Conservation (phyloP, 2,888 invertebrate species). For the Acrocera orbiculus region DNA sequence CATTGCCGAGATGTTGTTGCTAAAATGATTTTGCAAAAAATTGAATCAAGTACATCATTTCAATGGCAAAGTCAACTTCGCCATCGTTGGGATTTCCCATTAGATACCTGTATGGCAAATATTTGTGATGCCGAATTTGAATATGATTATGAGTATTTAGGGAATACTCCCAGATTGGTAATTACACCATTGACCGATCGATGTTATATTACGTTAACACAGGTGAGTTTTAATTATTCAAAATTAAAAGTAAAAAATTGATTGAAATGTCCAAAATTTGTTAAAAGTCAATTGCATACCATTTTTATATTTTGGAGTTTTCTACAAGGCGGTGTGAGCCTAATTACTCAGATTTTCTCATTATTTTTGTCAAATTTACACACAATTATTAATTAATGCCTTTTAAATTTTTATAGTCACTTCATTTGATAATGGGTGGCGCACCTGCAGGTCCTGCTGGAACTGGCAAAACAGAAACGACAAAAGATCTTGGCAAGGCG, state of each 20-base stretch:
- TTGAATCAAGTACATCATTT: slow-evolving; percentile 62
- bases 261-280: too few relatives aligned
- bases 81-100: slow-evolving; percentile 64
- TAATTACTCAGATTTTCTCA: too few relatives aligned
- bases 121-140: slow-evolving; percentile 88
- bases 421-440: slow-evolving; percentile 91
- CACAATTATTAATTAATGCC: too few relatives aligned
- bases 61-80: slow-evolving; percentile 83
- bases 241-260: too few relatives aligned
- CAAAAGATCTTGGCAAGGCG: slow-evolving; percentile 85
- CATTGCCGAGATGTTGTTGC: slow-evolving; percentile 87
- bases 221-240: slow-evolving; percentile 21
- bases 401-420: slow-evolving; percentile 35
- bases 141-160: slow-evolving; percentile 87
- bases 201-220: slow-evolving; percentile 87
- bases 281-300: background rate
- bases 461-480: slow-evolving; percentile 84
- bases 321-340: too few relatives aligned
- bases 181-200: slow-evolving; percentile 90
- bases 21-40: slow-evolving; percentile 66
- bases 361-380: too few relatives aligned
- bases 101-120: slow-evolving; percentile 74
- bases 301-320: background rate
- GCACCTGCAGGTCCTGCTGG: slow-evolving; percentile 63
- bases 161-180: slow-evolving; percentile 82